phyloP scores from a whole-genome alignment of 2,888 invertebrate genomes.

The Poecilobothrus nobilitatus region DNA sequence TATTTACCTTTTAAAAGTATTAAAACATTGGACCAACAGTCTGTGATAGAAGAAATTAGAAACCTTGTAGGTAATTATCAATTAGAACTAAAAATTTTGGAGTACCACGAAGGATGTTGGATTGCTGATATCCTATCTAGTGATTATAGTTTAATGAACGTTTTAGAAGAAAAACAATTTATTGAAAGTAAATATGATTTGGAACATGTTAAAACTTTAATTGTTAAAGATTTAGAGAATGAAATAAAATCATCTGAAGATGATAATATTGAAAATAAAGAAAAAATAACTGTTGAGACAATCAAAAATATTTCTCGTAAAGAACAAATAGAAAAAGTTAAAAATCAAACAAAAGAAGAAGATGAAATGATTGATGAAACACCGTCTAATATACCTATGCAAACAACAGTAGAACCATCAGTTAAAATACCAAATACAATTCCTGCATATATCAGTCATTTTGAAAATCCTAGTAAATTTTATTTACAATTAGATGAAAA shows the following conservation, averaged over 20 bases:
- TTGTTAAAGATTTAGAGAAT: slow-evolving; percentile 39
- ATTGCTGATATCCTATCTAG: slow-evolving; percentile 33
- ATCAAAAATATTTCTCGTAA: slow-evolving; percentile 13
- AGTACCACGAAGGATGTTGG: slow-evolving; percentile 33
- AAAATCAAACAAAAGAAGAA: not conserved
- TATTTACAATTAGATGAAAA: slow-evolving; percentile 61
- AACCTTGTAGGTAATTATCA: slow-evolving; percentile 27
- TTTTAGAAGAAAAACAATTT: slow-evolving; percentile 31
- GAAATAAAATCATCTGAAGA: slow-evolving; percentile 16
- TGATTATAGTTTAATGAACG: slow-evolving; percentile 30
- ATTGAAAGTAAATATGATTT: slow-evolving; percentile 32
- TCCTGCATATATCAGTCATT: slow-evolving; percentile 57
- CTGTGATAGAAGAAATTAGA: slow-evolving; percentile 28
- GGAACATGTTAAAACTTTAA: slow-evolving; percentile 33
- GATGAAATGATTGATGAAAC: slow-evolving; percentile 9
- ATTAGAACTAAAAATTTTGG: slow-evolving; percentile 35
- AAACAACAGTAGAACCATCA: slow-evolving; percentile 26
- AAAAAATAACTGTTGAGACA: slow-evolving; percentile 13
- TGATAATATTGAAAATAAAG: slow-evolving; percentile 20
- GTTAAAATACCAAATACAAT: not conserved
- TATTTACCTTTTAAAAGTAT: slow-evolving; percentile 35
- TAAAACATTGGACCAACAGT: slow-evolving; percentile 9
- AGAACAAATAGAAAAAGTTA: slow-evolving; percentile 18
- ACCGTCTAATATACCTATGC: slow-evolving; percentile 29
- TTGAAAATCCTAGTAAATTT: slow-evolving; percentile 68